Evolutionary conservation across 2,113 vertebrate genomes (phyloP), one percentile per base, ranked within the genome.

Genomic region (Empidonax alnorum): DNA sequence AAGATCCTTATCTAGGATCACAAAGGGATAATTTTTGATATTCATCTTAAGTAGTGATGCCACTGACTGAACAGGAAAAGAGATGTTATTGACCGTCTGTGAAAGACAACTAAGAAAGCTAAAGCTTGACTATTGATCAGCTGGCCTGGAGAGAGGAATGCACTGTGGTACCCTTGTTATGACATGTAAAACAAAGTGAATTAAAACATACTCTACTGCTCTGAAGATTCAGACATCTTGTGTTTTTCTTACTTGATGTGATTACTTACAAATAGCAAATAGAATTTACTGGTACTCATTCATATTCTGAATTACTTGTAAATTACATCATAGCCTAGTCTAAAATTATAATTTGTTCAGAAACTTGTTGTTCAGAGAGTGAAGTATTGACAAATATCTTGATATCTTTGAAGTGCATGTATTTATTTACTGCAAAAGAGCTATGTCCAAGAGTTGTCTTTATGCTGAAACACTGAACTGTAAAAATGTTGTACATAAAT

Each of bases 291-390:
- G n/a, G 22, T 87, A 58, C 6, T 90, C 61, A 69, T 31, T 95
- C 47, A 77, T 91, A 76, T 95, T 96, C 78, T 86, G 56, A 88
- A 87, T 94, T 94, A 83, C 53, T 96, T 88, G 72, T 90, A 92
- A 90, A 93, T 62, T 87, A 31, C 12, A 80, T 74, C 50, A 81
- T 56, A 79, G 39, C 24, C 37, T 58, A 49, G 31, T 58, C 22
- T 69, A 56, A 66, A 89, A 56, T 87, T 61, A 9, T 39, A 75
- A n/a, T 4, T 56, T 72, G 4, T 39, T 94, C n/a, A 72, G 30
- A 89, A 74, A 52, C 12, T 16, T 66, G 15, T 47, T 76, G 7
- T 41, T 93, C 41, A 68, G 24, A 65, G 80, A 50, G 39, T 87
- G 47, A 90, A 22, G 11, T 50, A 75, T 31, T 83, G 47, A 44